phyloP scores from a whole-genome alignment of 2,797 vertebrate species.

The Urophycis tenuis region DNA sequence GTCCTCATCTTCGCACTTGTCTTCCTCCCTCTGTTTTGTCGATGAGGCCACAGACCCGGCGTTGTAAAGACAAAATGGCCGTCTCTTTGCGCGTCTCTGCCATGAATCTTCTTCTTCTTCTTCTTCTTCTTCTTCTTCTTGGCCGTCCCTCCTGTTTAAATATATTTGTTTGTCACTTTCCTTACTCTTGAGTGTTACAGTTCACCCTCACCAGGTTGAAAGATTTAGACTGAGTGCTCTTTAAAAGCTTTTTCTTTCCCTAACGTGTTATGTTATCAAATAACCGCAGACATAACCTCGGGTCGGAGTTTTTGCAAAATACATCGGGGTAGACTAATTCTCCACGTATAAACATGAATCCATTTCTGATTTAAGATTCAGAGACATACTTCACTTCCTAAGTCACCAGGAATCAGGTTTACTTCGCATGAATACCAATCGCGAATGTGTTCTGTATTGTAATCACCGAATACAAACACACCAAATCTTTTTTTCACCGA shows the following conservation, averaged over 20 bases:
- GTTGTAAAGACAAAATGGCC: background rate
- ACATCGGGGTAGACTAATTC: too few relatives aligned
- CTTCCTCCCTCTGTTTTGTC: too few relatives aligned
- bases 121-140: background rate
- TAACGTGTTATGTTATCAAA: too few relatives aligned
- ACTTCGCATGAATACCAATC: background rate
- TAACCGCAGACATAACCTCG: background rate
- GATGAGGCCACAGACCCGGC: background rate
- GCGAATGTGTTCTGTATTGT: background rate
- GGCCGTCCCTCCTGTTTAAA: background rate
- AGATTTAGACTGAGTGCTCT: constrained; percentile 25
- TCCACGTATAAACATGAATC: background rate
- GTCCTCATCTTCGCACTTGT: too few relatives aligned
- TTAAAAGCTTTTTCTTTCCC: constrained; percentile 2
- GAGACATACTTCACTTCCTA: background rate
- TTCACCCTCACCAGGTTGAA: constrained; percentile 20
- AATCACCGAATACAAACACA: too few relatives aligned
- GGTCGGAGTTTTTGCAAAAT: too few relatives aligned
- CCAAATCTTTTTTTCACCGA: too few relatives aligned
- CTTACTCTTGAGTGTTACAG: constrained; percentile 2
- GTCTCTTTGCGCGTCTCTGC: background rate
- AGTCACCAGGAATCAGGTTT: background rate
- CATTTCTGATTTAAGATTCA: background rate
- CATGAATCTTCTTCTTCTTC: too few relatives aligned
- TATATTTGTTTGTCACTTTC: constrained; percentile 2